Evolutionary conservation across 1,140 invertebrate genomes (phyloP), one percentile per base, ranked within the genome.

Genomic region (Drosophila rufa): DNA sequence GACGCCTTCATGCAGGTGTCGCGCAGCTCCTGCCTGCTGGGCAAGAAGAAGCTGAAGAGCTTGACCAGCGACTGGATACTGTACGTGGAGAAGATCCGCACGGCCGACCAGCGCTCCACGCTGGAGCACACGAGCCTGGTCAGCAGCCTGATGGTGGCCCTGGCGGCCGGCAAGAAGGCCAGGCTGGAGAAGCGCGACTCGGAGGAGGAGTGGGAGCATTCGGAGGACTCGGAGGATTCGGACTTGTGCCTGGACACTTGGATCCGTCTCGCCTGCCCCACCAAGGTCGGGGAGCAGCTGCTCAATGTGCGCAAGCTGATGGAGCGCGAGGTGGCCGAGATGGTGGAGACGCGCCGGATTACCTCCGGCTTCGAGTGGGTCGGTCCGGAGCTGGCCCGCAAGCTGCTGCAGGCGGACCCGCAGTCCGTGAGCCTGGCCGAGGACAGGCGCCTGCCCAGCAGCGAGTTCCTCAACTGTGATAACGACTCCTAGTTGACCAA

Each of bases 51-150:
- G 2, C 7, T 17, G 0, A 38, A 11, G 8, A 9, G 11, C 9
- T 4, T 30, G 36, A 1, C 45, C 33, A 67, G 11, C 22, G 62
- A 82, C 0, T 86, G 83, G 83, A 7, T 86, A 0, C 6, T 82
- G 0, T 86, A 64, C 15, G 67, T 79, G 8, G 83, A 86, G 5
- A 87, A 82, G 42, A 57, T 17, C 2, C 80, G 59, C 25, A 45
- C 17, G 0, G 17, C 43, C 0, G 70, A 66, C 0, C 47, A 51
- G 1, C 9, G 46, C 5, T 77, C 76, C 8, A 43, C 64, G 3
- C 57, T 86, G 8, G 80, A 76, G 11, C 55, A 86, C 7, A 43
- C 14, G 3, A 82, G 64, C 0, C 6, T 87, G 25, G 50, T 87
- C 1, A 87, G 59, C 42, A 25, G 43, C 0, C 15, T 86, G 2